A percentile compares a stretch with the other conserved stretches of the same genome.
Evolutionary conservation across 2,797 vertebrate species (phyloP).

Genomic region (Buphagus erythrorhynchus): DNA sequence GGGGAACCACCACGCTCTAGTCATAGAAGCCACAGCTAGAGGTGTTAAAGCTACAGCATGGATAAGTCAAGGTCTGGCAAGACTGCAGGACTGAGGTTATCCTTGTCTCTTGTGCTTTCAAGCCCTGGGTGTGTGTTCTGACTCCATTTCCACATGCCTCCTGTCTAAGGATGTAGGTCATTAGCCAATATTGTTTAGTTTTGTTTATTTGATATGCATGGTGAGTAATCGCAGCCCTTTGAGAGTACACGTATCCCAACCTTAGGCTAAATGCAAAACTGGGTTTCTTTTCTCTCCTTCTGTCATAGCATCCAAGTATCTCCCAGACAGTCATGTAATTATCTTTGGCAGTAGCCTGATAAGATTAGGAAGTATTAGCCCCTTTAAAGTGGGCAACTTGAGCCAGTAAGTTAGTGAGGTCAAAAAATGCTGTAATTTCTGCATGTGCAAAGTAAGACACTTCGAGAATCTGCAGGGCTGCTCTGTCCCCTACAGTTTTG

Average conservation of each 20-base stretch:
- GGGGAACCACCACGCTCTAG: rapidly evolving
- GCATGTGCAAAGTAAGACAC: neutral
- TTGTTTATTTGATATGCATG: neutral
- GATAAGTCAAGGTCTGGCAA: neutral
- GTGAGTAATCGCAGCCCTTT: neutral
- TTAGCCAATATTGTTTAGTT: neutral
- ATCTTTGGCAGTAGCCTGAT: conserved; percentile 24
- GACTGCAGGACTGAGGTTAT: neutral
- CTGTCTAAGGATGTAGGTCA: neutral
- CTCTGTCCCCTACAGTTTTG: neutral
- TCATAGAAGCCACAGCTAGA: neutral
- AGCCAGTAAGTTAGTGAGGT: neutral
- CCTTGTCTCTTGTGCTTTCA: neutral
- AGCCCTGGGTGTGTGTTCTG: neutral
- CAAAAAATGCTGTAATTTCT: neutral
- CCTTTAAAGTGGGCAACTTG: conserved; percentile 9
- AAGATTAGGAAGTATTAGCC: conserved; percentile 32
- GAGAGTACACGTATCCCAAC: neutral
- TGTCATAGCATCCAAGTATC: neutral
- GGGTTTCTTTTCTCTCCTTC: neutral
- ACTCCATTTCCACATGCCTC: neutral
- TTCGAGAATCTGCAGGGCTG: neutral
- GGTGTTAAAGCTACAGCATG: neutral
- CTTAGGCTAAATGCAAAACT: conserved; percentile 7
- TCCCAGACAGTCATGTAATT: neutral